phyloP scores from a whole-genome alignment of 1,140 invertebrate genomes.

The Caligus rogercresseyi region DNA sequence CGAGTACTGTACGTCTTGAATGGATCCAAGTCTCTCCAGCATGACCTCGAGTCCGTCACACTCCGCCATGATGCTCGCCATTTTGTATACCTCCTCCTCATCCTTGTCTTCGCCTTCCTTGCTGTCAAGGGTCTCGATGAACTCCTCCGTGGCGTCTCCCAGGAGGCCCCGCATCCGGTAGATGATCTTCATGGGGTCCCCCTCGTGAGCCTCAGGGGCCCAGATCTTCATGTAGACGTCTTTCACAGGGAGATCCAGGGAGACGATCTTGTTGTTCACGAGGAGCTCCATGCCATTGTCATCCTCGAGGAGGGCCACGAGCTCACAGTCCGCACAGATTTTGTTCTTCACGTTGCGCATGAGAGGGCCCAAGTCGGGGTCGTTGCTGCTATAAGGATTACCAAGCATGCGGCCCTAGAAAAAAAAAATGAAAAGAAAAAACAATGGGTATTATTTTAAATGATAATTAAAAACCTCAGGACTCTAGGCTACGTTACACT shows the following conservation, averaged over 20 bases:
- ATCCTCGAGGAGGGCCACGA: conserved; percentile 86
- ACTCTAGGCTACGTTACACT: background rate
- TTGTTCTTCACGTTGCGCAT: conserved; percentile 99
- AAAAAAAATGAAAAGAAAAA: conserved; percentile 8
- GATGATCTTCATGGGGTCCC: conserved; percentile 91
- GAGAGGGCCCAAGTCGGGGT: conserved; percentile 77
- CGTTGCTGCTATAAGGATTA: conserved; percentile 86
- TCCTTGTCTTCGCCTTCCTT: conserved; percentile 75
- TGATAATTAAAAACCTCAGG: background rate
- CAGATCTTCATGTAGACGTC: conserved; percentile 50
- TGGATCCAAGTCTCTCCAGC: conserved; percentile 46
- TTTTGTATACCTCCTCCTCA: conserved; percentile 77
- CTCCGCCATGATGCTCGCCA: conserved; percentile 53
- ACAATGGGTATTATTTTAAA: conserved; percentile 1
- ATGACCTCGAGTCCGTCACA: conserved; percentile 69
- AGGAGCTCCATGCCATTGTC: conserved; percentile 96
- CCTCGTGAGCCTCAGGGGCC: conserved; percentile 55
- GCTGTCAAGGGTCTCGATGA: conserved; percentile 80
- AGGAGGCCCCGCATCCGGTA: conserved; percentile 91
- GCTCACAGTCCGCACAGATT: conserved; percentile 89
- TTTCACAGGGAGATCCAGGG: conserved; percentile 80
- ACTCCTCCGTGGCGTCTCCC: conserved; percentile 94
- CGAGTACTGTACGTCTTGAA: conserved; percentile 50
- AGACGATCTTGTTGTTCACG: conserved; percentile 98
- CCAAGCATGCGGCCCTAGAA: conserved; percentile 81